phyloP scores from a whole-genome alignment of 2,888 invertebrate species.

The Drosophila sordidapex region DNA sequence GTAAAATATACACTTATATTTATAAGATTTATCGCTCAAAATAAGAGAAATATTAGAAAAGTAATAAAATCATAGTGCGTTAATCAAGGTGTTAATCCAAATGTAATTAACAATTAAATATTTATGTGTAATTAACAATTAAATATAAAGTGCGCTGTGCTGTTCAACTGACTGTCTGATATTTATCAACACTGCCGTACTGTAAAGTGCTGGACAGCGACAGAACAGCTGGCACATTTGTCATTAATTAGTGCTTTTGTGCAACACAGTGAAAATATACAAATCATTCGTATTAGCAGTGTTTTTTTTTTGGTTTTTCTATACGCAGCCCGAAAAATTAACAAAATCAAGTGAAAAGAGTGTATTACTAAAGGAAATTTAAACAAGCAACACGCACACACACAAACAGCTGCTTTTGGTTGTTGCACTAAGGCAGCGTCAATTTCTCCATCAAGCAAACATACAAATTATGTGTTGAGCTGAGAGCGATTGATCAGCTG shows the following conservation, averaged over 20 bases:
- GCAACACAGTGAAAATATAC: slow-evolving; percentile 65
- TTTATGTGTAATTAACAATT: not conserved
- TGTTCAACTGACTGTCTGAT: slow-evolving; percentile 2
- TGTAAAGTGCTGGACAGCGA: slow-evolving; percentile 40
- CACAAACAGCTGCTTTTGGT: slow-evolving; percentile 4
- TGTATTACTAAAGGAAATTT: slow-evolving; percentile 14
- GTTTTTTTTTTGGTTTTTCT: slow-evolving; percentile 46
- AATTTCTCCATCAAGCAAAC: slow-evolving; percentile 9
- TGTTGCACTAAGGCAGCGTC: slow-evolving; percentile 5
- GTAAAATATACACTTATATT: not conserved
- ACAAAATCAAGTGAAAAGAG: slow-evolving; percentile 36
- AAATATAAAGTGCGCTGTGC: slow-evolving; percentile 7
- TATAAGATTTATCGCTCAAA: not conserved
- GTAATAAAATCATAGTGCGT: not conserved
- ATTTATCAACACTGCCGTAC: slow-evolving; percentile 30
- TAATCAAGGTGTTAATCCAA: not conserved
- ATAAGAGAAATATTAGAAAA: not conserved
- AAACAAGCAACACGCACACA: not conserved
- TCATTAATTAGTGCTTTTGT: slow-evolving; percentile 44
- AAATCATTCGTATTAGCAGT: slow-evolving; percentile 67
- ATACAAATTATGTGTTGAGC: slow-evolving; percentile 50
- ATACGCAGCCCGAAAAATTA: slow-evolving; percentile 63
- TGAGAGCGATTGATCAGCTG: slow-evolving; percentile 48
- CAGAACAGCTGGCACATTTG: slow-evolving; percentile 51
- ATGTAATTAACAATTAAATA: slow-evolving; percentile 2